Evolutionary conservation across 2,113 vertebrate species (phyloP), one percentile per base, ranked within the genome.

Genomic region (Astatotilapia flaviijosephi): DNA sequence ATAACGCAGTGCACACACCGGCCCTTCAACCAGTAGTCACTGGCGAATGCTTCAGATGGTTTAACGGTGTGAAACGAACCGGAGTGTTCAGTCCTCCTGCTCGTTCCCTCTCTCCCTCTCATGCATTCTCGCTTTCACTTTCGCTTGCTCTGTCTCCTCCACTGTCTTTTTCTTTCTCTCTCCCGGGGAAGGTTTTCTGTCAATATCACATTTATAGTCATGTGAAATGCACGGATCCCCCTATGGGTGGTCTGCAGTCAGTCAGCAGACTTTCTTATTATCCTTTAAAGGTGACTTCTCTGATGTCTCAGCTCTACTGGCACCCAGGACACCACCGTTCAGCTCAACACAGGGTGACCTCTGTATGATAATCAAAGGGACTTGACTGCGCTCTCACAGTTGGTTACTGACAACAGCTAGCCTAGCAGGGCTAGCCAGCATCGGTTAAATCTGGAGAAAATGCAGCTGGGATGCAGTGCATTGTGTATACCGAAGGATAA

Each of bases 151-250:
- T 19, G 2, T 70, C 79, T 88, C 65, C 33, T 82, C 79, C 37
- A 45, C 80, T 15, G 65, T 83, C 88, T 90, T 45, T 86, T 82
- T 65, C 65, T 42, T 49, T 54, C 60, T 87, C 90, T 90, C 91
- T 92, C 90, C 75, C 10, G 89, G 84, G 92, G 65, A 86, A 84
- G 49, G 92, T 92, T 89, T 86, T 88, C 91, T 84, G 91, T 95
- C 94, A 93, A 94, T 95, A 94, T 93, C 88, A 84, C 92, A 95
- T 95, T 95, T 93, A 95, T 95, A 95, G 95, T 95, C 92, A 94
- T 91, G 80, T 53, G 65, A 86, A 91, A 91, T 84, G 85, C 86
- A 80, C 37, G 3, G 70, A 87, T 87, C 56, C 85, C 93, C 49
- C 92, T 73, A 45, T 83, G 88, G 93, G 93, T 92, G 93, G 87